Conservation (phyloP, 2,113 vertebrate genomes). For the Pteruthius melanotis region DNA sequence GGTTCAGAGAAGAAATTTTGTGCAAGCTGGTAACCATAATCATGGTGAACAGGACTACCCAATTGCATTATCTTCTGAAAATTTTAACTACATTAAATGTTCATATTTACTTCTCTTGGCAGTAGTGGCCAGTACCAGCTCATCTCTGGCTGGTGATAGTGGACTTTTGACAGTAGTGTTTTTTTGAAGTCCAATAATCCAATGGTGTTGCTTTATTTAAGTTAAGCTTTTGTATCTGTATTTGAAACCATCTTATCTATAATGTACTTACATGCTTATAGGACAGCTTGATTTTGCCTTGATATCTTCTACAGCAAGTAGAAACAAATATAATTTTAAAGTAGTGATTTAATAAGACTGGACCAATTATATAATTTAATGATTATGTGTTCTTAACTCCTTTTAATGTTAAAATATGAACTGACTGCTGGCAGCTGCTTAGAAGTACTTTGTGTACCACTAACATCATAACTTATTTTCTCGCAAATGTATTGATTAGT, state of each 20-base stretch:
- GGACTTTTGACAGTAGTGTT: not conserved
- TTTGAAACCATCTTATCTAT: not conserved
- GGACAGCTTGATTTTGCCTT: not conserved
- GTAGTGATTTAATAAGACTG: not conserved
- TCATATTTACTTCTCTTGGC: not conserved
- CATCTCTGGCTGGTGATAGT: not conserved
- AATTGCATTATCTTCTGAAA: not conserved
- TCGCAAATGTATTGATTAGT: not conserved
- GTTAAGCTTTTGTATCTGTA: not conserved
- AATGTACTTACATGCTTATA: not conserved
- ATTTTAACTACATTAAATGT: not conserved
- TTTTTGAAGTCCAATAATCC: not conserved
- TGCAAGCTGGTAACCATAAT: not conserved
- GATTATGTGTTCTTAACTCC: not conserved
- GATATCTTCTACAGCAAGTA: not conserved
- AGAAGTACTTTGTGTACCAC: not conserved
- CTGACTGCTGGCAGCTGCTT: not conserved
- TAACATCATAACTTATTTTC: not conserved
- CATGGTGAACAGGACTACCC: not conserved
- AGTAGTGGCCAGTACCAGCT: not conserved
- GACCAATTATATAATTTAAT: not conserved
- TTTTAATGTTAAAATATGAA: not conserved
- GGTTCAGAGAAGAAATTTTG: not conserved
- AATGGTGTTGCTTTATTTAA: not conserved
- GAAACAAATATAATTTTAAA: not conserved